Base-by-base conservation (phyloP, 2,113 vertebrate species). In the Cariama cristata region DNA sequence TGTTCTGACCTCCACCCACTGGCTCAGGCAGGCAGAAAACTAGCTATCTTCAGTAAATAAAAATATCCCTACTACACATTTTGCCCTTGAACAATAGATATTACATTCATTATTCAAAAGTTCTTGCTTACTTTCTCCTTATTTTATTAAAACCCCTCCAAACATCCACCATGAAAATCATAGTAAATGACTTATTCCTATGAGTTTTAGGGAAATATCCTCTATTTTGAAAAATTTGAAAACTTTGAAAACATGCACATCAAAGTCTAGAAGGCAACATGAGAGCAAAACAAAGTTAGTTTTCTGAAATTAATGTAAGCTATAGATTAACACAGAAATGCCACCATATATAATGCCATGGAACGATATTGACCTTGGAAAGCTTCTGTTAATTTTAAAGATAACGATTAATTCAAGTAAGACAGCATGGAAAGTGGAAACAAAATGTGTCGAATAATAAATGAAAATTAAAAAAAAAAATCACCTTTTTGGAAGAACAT, bases 1-100 rank as follows among this genome's bases (percentile, higher is more conserved):
- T 97, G 74, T 68, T 94, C 93, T 97, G 93, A 97, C 93, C 94
- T 94, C 95, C 93, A 93, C 91, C 94, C 86, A 91, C 86, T 1
- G 45, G 33, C 40, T 88, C 81, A n/a, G n/a, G n/a, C n/a, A n/a
- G n/a, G n/a, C n/a, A n/a, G n/a, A n/a, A n/a, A n/a, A n/a, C n/a
- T n/a, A n/a, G n/a, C n/a, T n/a, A n/a, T n/a, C n/a, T n/a, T n/a
- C 32, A 47, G 22, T 8, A 28, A 55, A 40, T 56, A 88, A 96
- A 95, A 82, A 74, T 21, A 50, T 62, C 90, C 69, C 55, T 32
- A 16, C 44, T 56, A 23, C 27, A 18, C 12, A 4, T 32, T 21
- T 11, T 68, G 50, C 64, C 21, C 60, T 81, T 44, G 28, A 50
- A 88, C 28, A 35, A 28, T 8, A 45, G 40, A 13, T 50, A 63